Base-by-base conservation (phyloP, 2,797 vertebrate species). In the Gymnoscopelus braueri region DNA sequence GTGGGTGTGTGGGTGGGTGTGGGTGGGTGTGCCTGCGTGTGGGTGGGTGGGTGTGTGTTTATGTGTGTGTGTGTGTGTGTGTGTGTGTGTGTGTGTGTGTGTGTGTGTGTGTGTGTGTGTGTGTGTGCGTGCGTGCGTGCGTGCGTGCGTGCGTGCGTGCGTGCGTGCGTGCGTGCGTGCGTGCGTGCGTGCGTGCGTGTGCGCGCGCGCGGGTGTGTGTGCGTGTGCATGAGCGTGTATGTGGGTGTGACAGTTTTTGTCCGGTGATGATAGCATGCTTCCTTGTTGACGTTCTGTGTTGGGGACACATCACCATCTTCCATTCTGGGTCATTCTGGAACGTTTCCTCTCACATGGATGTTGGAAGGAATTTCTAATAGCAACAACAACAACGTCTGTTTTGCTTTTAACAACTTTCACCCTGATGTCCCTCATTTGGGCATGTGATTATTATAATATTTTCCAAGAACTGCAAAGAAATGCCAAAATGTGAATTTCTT, bases 281-380 rank as follows among this genome's bases (percentile, higher is more conserved):
- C 66, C 71, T 62, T 54, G 63, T 52, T 73, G 48, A 58, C 64
- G 60, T 60, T 65, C 32, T 23, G 44, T 58, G 68, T 64, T 67
- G 69, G 50, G 48, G 62, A 19, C 47, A 59, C 50, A 59, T 55
- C 39, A 35, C 26, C 39, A 44, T 48, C 49, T 10, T 61, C 55
- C 47, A 51, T 5, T 51, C 49, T 57, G 35, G 29, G 69, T 65
- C 14, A 60, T 9, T 44, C 39, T 9, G 39, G 39, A 44, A 44
- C 39, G 63, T 67, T 65, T 76, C 56, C 60, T 67, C 59, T 54
- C 49, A 44, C 39, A 44, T 44, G 39, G 39, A 44, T 7, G 2
- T 44, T 44, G 39, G 39, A 44, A 44, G 39, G 39, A 44, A 44
- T 44, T 44, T 44, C 8, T 9, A 44, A 44, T 2, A 44, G 39